Evolutionary conservation across 2,888 invertebrate species (phyloP).

Genomic region (Temnothorax ravouxi): DNA sequence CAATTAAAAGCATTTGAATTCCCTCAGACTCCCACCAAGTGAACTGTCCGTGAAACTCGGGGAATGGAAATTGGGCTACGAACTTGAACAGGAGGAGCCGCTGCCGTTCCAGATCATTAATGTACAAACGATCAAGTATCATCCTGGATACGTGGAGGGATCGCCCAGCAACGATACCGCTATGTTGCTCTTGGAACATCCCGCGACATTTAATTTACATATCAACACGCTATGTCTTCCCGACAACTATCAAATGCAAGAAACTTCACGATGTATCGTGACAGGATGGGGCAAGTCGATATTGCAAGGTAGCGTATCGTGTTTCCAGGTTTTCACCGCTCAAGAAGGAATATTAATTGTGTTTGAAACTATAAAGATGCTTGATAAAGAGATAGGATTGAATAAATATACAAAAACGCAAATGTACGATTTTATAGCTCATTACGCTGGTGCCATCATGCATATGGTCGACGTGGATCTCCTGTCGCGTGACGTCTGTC

Average conservation of each 20-base stretch:
- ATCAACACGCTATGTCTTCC: conserved; percentile 92
- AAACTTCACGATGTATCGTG: conserved; percentile 89
- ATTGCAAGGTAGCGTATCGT: conserved; percentile 89
- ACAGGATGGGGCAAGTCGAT: conserved; percentile 95
- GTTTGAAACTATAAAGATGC: not conserved
- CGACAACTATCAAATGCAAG: conserved; percentile 62
- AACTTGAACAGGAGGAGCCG: conserved; percentile 90
- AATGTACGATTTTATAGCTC: conserved; percentile 88
- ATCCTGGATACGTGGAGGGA: conserved; percentile 90
- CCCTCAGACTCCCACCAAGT: conserved; percentile 88
- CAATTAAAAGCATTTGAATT: not conserved
- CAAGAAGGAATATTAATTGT: not conserved
- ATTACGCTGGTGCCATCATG: conserved; percentile 92
- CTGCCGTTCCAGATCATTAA: conserved; percentile 92
- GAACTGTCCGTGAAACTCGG: conserved; percentile 93
- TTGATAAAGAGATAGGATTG: not conserved
- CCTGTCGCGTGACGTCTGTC: conserved; percentile 89
- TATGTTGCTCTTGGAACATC: conserved; percentile 89
- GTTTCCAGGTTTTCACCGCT: not conserved
- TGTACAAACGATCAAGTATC: conserved; percentile 90
- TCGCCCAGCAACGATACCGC: conserved; percentile 91
- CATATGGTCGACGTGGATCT: conserved; percentile 91
- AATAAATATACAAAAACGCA: conserved; percentile 17
- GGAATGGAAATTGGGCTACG: conserved; percentile 94
- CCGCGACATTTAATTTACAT: conserved; percentile 89